Evolutionary conservation across 2,113 vertebrate species (phyloP).

Genomic region (Chionodraco myersi): DNA sequence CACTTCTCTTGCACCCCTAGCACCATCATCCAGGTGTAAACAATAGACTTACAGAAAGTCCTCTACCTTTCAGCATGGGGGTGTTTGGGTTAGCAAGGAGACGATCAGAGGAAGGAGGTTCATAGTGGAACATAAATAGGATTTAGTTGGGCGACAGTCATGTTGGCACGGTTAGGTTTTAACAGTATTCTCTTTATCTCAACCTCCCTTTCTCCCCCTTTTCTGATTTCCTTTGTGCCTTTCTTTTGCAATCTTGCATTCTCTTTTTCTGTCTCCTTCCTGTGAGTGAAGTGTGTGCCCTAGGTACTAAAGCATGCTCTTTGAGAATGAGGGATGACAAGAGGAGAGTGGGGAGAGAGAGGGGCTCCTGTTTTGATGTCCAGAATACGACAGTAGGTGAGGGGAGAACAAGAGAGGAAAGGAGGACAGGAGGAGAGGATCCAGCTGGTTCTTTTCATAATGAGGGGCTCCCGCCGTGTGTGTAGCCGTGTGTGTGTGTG

Average conservation of each 20-base stretch:
- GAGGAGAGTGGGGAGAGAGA: constrained; percentile 17
- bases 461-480: constrained; percentile 53
- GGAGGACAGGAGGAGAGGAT: constrained; percentile 42
- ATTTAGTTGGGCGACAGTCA: constrained; percentile 14
- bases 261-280: background rate
- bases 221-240: constrained; percentile 9
- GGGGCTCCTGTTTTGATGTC: constrained; percentile 68
- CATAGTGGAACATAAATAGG: constrained; percentile 27
- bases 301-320: constrained; percentile 76
- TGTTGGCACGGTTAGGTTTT: constrained; percentile 2
- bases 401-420: constrained; percentile 46
- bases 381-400: constrained; percentile 70
- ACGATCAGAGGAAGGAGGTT: background rate
- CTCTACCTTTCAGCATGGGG: background rate
- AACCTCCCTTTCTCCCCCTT: background rate
- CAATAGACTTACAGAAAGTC: constrained; percentile 5
- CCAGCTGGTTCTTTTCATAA: constrained; percentile 74
- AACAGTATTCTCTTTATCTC: background rate
- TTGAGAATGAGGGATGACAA: constrained; percentile 67
- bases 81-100: constrained; percentile 47
- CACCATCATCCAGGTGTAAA: constrained; percentile 24
- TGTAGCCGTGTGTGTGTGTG: background rate
- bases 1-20: background rate
- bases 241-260: constrained; percentile 10
- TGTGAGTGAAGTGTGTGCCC: constrained; percentile 12